Conservation (phyloP, 2,797 vertebrate genomes). For the Molothrus aeneus region DNA sequence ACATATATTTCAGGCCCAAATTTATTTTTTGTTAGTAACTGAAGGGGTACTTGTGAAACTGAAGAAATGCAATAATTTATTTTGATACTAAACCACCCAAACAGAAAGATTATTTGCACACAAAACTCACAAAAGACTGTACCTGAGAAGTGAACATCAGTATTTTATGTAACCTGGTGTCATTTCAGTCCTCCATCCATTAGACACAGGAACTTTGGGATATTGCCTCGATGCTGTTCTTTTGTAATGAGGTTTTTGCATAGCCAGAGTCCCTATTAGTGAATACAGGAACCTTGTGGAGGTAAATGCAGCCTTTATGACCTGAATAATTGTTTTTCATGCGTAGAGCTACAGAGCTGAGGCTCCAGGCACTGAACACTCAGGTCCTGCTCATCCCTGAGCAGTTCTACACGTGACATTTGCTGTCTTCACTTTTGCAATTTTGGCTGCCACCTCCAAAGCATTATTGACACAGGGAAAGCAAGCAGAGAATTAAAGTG, state of each 20-base stretch:
- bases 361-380: not conserved
- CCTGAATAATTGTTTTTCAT: not conserved
- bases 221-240: not conserved
- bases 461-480: not conserved
- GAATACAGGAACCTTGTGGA: not conserved
- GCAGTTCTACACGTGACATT: fast-evolving
- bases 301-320: not conserved
- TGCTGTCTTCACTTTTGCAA: fast-evolving
- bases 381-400: not conserved
- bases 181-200: fast-evolving
- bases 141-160: not conserved
- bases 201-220: not conserved
- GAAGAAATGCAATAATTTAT: not conserved
- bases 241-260: not conserved
- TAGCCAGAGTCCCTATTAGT: not conserved
- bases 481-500: not conserved
- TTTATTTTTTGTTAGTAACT: not conserved
- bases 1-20: not conserved
- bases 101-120: not conserved
- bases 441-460: not conserved
- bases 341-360: fast-evolving
- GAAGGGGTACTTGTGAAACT: not conserved
- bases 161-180: not conserved
- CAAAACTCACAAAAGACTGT: not conserved
- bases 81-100: not conserved